These are phyloP conservation scores for Pipistrellus pygmaeus DNA, from an alignment of 2,797 vertebrate species.

Conservation along the genomic window DNA sequence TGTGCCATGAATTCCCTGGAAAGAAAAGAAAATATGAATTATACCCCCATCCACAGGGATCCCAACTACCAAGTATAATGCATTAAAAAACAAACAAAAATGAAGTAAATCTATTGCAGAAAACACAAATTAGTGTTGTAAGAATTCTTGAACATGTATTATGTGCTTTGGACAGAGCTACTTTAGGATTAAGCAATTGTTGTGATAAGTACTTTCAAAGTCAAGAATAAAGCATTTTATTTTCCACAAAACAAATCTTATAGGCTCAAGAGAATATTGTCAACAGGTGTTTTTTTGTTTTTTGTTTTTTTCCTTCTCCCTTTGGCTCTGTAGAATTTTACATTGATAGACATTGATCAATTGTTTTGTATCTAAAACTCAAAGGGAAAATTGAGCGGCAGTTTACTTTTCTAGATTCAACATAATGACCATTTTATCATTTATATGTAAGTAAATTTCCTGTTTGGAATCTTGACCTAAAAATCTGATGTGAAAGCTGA, in stretches of 20 bases:
- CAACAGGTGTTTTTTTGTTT: neutral
- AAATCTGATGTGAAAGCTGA: constrained; percentile 13
- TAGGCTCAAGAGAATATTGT: constrained; percentile 28
- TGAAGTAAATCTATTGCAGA: constrained; percentile 78
- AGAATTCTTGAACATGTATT: constrained; percentile 67
- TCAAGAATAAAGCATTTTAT: constrained; percentile 48
- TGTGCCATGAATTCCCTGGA: constrained; percentile 87
- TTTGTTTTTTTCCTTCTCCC: neutral
- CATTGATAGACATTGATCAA: neutral
- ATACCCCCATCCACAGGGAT: constrained; percentile 84
- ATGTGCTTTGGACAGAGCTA: constrained; percentile 61
- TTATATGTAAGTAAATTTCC: constrained; percentile 42
- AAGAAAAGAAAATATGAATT: constrained; percentile 89
- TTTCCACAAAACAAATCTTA: constrained; percentile 45
- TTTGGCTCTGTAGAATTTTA: neutral
- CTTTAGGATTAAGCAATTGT: neutral
- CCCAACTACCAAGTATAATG: constrained; percentile 83
- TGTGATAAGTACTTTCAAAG: neutral
- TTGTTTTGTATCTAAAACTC: neutral
- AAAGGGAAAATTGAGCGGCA: neutral
- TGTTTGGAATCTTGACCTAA: neutral
- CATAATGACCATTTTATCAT: neutral
- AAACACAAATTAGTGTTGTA: constrained; percentile 82
- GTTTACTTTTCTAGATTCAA: constrained; percentile 16
- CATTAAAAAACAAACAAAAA: constrained; percentile 83